Evolutionary conservation across 2,888 invertebrate species (phyloP).

Genomic region (Andrena bicolor): DNA sequence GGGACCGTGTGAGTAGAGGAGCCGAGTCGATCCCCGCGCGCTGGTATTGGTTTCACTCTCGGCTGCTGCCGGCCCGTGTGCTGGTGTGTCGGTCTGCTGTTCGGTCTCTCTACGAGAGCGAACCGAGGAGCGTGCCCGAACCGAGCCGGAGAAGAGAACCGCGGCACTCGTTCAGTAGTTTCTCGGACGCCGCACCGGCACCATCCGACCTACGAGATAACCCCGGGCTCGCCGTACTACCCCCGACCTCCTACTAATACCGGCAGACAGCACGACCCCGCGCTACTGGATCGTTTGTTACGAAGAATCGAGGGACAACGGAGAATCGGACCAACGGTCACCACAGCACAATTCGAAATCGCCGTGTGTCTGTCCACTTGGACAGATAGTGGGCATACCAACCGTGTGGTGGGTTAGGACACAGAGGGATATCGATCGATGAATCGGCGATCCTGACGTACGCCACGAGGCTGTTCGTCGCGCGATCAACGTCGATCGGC

Average conservation of each 20-base stretch:
- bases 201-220: slow-evolving; percentile 81
- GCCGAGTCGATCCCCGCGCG: slow-evolving; percentile 74
- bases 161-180: slow-evolving; percentile 84
- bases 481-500: not conserved
- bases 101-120: slow-evolving; percentile 78
- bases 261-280: slow-evolving; percentile 46
- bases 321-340: slow-evolving; percentile 6
- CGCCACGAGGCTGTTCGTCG: no score
- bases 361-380: not conserved
- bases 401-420: no score
- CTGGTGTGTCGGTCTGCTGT: slow-evolving; percentile 73
- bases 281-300: slow-evolving; percentile 29
- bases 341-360: not conserved
- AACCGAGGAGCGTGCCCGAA: slow-evolving; percentile 80
- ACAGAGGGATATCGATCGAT: no score
- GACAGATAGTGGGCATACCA: not conserved
- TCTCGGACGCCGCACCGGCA: slow-evolving; percentile 84
- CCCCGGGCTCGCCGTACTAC: slow-evolving; percentile 65
- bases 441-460: not conserved
- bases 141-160: slow-evolving; percentile 82
- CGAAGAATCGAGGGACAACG: slow-evolving; percentile 25
- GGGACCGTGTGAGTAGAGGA: slow-evolving; percentile 73
- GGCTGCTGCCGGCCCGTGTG: slow-evolving; percentile 75
- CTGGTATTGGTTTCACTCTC: slow-evolving; percentile 79
- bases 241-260: slow-evolving; percentile 62